These are phyloP conservation scores for Ameiurus melas DNA, from an alignment of 2,113 vertebrate species.

Conservation along the genomic window DNA sequence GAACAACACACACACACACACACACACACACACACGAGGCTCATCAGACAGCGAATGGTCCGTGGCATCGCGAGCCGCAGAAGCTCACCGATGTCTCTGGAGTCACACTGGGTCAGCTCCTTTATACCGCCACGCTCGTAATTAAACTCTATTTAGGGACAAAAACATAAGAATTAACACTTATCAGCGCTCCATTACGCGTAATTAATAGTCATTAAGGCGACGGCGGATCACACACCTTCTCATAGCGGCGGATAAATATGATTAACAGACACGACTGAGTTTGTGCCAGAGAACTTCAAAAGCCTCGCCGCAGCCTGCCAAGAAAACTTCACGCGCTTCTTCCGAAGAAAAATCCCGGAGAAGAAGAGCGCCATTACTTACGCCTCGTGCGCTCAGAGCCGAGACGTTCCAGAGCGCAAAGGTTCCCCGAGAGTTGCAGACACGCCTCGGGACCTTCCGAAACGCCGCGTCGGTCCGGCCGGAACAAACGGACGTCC, in stretches of 20 bases:
- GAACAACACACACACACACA: neutral
- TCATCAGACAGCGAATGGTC: slow-evolving; percentile 36
- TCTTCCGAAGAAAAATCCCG: neutral
- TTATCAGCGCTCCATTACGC: slow-evolving; percentile 23
- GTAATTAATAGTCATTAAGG: slow-evolving; percentile 40
- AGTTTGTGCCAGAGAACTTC: slow-evolving; percentile 30
- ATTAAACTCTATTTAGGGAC: slow-evolving; percentile 19
- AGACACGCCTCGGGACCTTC: too few relatives aligned
- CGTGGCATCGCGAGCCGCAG: neutral
- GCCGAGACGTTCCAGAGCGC: neutral
- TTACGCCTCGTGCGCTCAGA: neutral
- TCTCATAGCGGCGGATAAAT: slow-evolving; percentile 6
- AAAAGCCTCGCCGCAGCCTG: neutral
- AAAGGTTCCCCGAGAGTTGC: neutral
- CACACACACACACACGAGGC: neutral
- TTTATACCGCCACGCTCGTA: neutral
- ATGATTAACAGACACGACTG: slow-evolving; percentile 21
- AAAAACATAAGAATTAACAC: slow-evolving; percentile 20
- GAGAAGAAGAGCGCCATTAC: neutral
- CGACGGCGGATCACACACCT: slow-evolving; percentile 16
- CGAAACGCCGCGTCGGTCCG: neutral
- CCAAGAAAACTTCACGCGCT: slow-evolving; percentile 6
- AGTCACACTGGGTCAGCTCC: slow-evolving; percentile 33
- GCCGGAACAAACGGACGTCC: neutral
- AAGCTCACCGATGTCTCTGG: slow-evolving; percentile 6